Conservation (phyloP, 1,140 invertebrate species). For the Megathymus violae region DNA sequence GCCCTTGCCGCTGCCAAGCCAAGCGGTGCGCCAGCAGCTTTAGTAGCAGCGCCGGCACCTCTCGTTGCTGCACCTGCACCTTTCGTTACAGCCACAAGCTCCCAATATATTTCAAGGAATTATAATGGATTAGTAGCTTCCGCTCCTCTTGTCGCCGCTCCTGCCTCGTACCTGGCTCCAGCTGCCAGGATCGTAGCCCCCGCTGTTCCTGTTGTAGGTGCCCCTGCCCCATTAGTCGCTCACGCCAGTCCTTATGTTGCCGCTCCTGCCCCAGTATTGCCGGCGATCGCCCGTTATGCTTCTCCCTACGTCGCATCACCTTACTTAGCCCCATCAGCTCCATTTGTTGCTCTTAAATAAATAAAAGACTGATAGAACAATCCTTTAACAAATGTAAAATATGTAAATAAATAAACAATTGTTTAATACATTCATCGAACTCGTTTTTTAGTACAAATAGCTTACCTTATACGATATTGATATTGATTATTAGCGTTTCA, state of each 20-base stretch:
- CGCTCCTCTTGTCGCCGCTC: slow-evolving; percentile 60
- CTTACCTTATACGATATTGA: too few species aligned
- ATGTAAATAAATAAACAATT: slow-evolving; percentile 24
- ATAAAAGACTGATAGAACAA: slow-evolving; percentile 16
- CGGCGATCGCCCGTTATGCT: slow-evolving; percentile 51
- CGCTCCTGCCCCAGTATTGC: slow-evolving; percentile 43
- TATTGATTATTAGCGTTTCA: too few species aligned
- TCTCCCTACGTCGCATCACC: slow-evolving; percentile 56
- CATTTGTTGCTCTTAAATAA: slow-evolving; percentile 59
- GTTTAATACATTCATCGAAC: too few species aligned
- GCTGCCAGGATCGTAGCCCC: slow-evolving; percentile 42
- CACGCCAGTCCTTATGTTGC: slow-evolving; percentile 69
- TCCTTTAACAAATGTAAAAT: not conserved
- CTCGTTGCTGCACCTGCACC: slow-evolving; percentile 80
- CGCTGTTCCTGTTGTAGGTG: slow-evolving; percentile 39
- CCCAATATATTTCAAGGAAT: slow-evolving; percentile 86
- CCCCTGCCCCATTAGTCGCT: slow-evolving; percentile 64
- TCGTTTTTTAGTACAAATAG: too few species aligned
- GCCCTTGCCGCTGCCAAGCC: slow-evolving; percentile 71
- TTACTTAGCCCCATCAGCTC: slow-evolving; percentile 70
- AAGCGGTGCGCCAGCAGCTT: slow-evolving; percentile 60
- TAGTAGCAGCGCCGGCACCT: slow-evolving; percentile 67
- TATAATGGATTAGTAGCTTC: slow-evolving; percentile 84
- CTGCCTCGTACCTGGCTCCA: slow-evolving; percentile 43
- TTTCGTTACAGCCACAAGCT: slow-evolving; percentile 86